A percentile compares a stretch with the other conserved stretches of the same genome.
phyloP scores from a whole-genome alignment of 92 coral and sea anemone genomes.

The Ricordea florida region DNA sequence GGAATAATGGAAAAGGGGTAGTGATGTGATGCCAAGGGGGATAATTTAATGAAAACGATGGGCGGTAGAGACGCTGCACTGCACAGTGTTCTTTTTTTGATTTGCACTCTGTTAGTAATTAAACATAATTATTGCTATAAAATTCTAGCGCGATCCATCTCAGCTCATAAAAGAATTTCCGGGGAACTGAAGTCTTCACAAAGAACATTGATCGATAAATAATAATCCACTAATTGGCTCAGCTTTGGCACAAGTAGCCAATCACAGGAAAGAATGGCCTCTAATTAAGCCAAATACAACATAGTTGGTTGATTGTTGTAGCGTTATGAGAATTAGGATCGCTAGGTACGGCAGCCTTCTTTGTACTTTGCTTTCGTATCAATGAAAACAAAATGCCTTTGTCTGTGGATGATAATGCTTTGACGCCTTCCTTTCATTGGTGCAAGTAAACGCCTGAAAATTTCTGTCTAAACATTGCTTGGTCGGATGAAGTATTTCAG shows the following conservation, averaged over 20 bases:
- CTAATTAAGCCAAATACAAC: constrained; percentile 20
- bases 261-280: constrained; percentile 26
- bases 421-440: constrained; percentile 24
- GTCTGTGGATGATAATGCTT: background rate
- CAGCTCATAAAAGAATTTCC: constrained; percentile 33
- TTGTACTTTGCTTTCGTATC: background rate
- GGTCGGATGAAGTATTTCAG: constrained; percentile 14
- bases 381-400: constrained; percentile 21
- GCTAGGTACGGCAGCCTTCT: background rate
- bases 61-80: too few relatives aligned
- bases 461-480: constrained; percentile 32
- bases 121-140: background rate
- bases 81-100: too few relatives aligned
- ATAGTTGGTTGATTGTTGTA: constrained; percentile 6
- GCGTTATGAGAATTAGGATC: constrained; percentile 5
- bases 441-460: constrained; percentile 1
- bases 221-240: constrained; percentile 61
- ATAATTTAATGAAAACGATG: too few relatives aligned
- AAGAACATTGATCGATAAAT: constrained; percentile 54
- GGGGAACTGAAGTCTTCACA: constrained; percentile 23
- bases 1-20: too few relatives aligned
- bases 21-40: too few relatives aligned
- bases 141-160: constrained; percentile 19
- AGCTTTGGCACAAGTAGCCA: constrained; percentile 47
- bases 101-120: too few relatives aligned